phyloP scores from a whole-genome alignment of 2,797 vertebrate genomes.

The Cottoperca gobio region DNA sequence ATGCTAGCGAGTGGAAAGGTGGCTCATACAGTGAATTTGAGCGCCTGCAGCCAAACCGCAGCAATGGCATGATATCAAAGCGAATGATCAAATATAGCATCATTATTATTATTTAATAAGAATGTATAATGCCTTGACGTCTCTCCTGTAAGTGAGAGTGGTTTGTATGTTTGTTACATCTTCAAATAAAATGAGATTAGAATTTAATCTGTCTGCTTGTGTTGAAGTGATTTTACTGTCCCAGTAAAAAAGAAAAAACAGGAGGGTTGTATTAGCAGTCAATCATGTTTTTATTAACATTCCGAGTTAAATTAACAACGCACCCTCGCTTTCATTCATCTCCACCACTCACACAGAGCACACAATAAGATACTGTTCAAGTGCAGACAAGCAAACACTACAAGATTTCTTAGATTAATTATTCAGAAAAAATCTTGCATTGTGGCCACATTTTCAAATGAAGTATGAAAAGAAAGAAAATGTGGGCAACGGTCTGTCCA shows the following conservation, averaged over 20 bases:
- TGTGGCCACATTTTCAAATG: conserved; percentile 54
- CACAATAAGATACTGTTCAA: conserved; percentile 45
- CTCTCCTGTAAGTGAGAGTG: conserved; percentile 54
- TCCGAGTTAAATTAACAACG: conserved; percentile 69
- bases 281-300: conserved; percentile 71
- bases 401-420: conserved; percentile 30
- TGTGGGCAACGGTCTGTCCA: conserved; percentile 22
- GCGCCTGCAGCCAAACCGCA: conserved; percentile 67
- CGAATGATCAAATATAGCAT: conserved; percentile 54
- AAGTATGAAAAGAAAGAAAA: conserved; percentile 40
- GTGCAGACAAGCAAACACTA: conserved; percentile 38
- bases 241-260: conserved; percentile 5
- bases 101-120: conserved; percentile 41
- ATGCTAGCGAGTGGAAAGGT: conserved; percentile 11
- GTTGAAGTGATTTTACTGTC: conserved; percentile 14
- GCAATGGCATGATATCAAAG: conserved; percentile 66
- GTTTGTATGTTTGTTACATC: conserved; percentile 79
- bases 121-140: conserved; percentile 60
- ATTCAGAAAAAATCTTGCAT: conserved; percentile 21
- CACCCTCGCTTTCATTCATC: conserved; percentile 38
- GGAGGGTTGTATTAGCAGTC: conserved; percentile 29
- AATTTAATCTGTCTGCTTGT: conserved; percentile 12
- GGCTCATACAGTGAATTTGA: conserved; percentile 27
- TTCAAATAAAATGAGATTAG: conserved; percentile 71
- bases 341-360: conserved; percentile 20